Evolutionary conservation across 2,113 vertebrate genomes (phyloP).

Genomic region (Crypturellus undulatus): DNA sequence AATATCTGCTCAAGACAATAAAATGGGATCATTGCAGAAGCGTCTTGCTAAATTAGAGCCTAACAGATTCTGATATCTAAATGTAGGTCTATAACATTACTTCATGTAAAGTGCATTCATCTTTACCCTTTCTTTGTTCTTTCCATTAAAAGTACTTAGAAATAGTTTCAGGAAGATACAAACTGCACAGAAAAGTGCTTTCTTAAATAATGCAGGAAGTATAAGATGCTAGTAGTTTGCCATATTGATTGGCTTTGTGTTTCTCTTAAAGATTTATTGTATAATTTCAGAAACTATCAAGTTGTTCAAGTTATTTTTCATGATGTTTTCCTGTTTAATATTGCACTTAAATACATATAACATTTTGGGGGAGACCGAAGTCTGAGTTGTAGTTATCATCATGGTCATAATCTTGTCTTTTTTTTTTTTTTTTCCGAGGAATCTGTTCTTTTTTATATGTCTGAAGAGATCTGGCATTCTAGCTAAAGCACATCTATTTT

Average conservation of each 20-base stretch:
- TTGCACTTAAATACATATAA: neutral
- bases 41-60: neutral
- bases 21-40: neutral
- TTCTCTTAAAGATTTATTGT: neutral
- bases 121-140: neutral
- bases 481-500: neutral
- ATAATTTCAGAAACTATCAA: neutral
- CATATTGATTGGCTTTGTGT: neutral
- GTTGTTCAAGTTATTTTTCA: neutral
- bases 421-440: neutral
- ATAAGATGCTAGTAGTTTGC: neutral
- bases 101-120: neutral
- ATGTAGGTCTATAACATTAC: neutral
- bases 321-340: no score
- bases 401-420: neutral
- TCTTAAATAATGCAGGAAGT: neutral
- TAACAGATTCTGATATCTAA: neutral
- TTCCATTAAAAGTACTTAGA: neutral
- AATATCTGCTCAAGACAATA: neutral
- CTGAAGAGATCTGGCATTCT: neutral
- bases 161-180: neutral
- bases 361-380: neutral
- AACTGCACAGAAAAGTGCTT: neutral
- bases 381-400: neutral
- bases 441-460: neutral